Base-by-base conservation (phyloP, 1,140 invertebrate species). In the Papilio glaucus region DNA sequence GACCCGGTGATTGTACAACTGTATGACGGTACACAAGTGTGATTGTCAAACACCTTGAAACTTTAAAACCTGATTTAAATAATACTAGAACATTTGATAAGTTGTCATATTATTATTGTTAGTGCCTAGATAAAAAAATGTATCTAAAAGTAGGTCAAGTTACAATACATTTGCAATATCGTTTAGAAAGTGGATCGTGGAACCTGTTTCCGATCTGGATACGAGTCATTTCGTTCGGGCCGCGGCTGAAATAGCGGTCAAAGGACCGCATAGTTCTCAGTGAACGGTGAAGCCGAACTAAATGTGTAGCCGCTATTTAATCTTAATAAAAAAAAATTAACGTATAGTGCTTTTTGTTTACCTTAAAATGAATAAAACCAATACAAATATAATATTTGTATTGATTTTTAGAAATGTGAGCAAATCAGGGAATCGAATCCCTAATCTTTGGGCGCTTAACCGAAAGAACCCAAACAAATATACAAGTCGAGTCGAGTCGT, bases 141-240 rank as follows among this genome's bases (percentile, higher is more conserved):
- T 72, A 79, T 75, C 73, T 61, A 60, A 77, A 83, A 73, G 74
- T 85, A 73, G 85, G 82, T 85, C 85, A 84, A 83, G 82, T 81
- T 72, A 77, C 73, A 73, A 75, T 78, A 77, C 73, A 73, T 81
- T 80, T 79, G 82, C 79, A 84, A 84, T 81, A 80, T 78, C 78
- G 70, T 75, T 83, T 84, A 83, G 83, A 86, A 86, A 86, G 85
- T 85, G 73, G 77, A 83, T 76, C 75, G 72, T 53, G 72, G 76
- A 84, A 85, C 85, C 80, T 79, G 85, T 81, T 85, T 74, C 71
- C 42, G 65, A 71, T 73, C 70, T 74, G 73, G 70, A 72, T 75
- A 72, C 72, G 69, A 75, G 49, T 73, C 60, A 73, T 71, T 74
- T 77, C 37, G 57, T 21, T 62, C 45, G 67, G 37, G 15, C 45